These are phyloP conservation scores for Ceriagrion tenellum DNA, from an alignment of 2,888 invertebrate species.

Conservation along the genomic window DNA sequence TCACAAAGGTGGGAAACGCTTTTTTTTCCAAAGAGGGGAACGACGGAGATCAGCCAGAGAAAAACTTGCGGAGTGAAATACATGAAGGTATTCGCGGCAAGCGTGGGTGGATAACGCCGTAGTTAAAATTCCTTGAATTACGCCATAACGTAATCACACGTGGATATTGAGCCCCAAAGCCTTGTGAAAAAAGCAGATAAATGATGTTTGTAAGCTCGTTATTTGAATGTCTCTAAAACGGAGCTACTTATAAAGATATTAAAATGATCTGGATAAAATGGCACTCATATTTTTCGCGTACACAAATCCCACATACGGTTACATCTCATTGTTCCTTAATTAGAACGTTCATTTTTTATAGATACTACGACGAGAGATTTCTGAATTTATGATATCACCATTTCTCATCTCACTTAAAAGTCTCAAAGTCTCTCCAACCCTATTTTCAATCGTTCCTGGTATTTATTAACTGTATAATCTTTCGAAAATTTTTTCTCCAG, in stretches of 20 bases:
- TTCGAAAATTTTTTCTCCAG: too few relatives aligned
- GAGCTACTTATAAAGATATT: background rate
- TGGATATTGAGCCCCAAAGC: background rate
- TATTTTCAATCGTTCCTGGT: too few relatives aligned
- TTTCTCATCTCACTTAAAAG: too few relatives aligned
- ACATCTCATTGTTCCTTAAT: too few relatives aligned
- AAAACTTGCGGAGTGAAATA: background rate
- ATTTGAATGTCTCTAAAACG: background rate
- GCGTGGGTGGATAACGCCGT: background rate
- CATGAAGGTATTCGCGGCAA: background rate
- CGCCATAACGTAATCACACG: background rate
- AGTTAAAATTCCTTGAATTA: background rate
- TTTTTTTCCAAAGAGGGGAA: background rate
- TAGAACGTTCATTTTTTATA: too few relatives aligned
- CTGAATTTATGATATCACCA: too few relatives aligned
- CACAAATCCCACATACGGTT: too few relatives aligned
- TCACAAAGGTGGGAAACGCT: background rate
- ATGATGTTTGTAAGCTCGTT: background rate
- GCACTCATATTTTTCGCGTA: too few relatives aligned
- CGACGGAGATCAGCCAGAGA: background rate
- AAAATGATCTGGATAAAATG: too few relatives aligned
- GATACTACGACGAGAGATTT: too few relatives aligned
- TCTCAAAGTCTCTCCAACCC: too few relatives aligned
- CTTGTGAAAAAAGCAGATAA: background rate
- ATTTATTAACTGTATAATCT: too few relatives aligned